Evolutionary conservation across 1,140 invertebrate genomes (phyloP), one percentile per base, ranked within the genome.

Genomic region (Glomeris maerens): DNA sequence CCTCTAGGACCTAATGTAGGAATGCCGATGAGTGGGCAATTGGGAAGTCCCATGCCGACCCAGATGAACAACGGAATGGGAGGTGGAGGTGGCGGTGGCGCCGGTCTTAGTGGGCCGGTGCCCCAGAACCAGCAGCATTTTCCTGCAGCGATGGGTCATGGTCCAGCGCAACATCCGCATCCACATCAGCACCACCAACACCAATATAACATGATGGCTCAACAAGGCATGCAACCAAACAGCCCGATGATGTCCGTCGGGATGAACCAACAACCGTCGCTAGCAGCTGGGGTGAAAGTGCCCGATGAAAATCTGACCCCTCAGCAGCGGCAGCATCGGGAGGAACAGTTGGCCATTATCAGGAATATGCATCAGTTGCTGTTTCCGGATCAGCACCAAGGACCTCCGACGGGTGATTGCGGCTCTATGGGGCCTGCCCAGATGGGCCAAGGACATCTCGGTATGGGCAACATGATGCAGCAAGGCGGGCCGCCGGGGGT

Each of bases 251-350:
- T 55, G 17, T 57, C 57, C 2, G 36, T 46, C 25, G 58, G 58
- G n/a, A 55, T 46, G 21, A 57, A 53, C 50, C 55, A 55, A 31
- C 57, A 55, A n/a, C 50, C 45, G 29, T 56, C 56, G 36, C 57
- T 54, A 22, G 52, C 52, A 17, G 56, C 50, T 7, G 65, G 66
- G 31, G 83, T 88, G 10, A 89, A 91, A 76, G 82, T 92, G 59
- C 90, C 90, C 52, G 89, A 96, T 72, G 91, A 95, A 72, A 92
- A 95, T 69, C 72, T 96, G 55, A 98, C 92, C 47, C 90, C 91
- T 23, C 87, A 95, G 67, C 92, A 98, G 66, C 76, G 88, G 46
- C 86, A 92, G 50, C 87, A 92, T 61, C 74, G 92, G 48, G 89
- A 93, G 68, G 86, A 90, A 64, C 84, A 92, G 58, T 71, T 96